Base-by-base conservation (phyloP, 2,797 vertebrate genomes). In the Onychomys arenicola region DNA sequence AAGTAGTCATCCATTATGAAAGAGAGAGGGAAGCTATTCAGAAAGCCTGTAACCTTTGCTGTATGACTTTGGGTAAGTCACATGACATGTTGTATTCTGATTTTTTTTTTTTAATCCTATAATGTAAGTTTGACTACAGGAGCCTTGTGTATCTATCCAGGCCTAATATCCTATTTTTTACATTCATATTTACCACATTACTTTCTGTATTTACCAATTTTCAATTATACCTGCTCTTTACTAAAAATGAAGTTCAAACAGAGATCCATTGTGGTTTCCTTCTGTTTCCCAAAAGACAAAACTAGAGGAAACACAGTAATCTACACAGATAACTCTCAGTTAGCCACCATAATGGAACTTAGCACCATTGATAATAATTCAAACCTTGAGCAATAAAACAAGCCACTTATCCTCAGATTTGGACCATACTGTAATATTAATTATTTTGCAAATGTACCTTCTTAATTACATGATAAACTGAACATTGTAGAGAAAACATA, bases 171-270 rank as follows among this genome's bases (percentile, higher is more conserved):
- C 27, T 67, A 43, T 82, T 90, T 95, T 94, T 94, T 94, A 85
- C 88, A 59, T 91, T 93, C 59, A 63, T 94, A 59, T 94, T 91
- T 81, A 96, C 11, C n/a, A 65, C 52, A 85, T 13, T 95, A 43
- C 49, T 23, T 91, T 85, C n/a, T 84, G 29, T 46, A 91, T 96
- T 93, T 82, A 81, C 40, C 76, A 91, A 59, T 82, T 96, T 96
- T 95, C 88, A 96, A 97, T 95, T 97, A 95, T 77, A 88, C 63
- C 63, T 97, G 85, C 57, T 96, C 89, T 97, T 97, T 97, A 69
- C 88, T 90, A 96, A 95, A 97, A 92, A 86, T 89, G 85, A 94
- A 93, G 78, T 96, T 97, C 93, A 93, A 96, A 84, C 57, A 80
- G 67, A 86, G 57, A 95, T 89, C n/a, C 43, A 61, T 55, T 49